Percentiles rank a stretch among this genome's conserved stretches.
These are phyloP conservation scores for Rhinoptilus africanus DNA, from an alignment of 2,113 vertebrate genomes.

Conservation along the genomic window DNA sequence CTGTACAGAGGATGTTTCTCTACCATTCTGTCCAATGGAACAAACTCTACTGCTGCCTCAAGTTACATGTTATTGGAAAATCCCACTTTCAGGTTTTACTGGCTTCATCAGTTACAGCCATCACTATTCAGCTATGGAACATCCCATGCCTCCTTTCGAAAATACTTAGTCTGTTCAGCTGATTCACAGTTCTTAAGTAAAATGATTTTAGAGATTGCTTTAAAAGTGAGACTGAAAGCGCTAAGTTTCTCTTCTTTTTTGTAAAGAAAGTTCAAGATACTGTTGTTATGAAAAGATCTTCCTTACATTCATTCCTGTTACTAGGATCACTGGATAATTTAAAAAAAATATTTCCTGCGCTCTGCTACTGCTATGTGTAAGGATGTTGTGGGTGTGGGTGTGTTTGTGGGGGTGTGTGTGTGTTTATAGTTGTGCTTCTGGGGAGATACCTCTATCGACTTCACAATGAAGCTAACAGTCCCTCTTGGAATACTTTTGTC, in stretches of 20 bases:
- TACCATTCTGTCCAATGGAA: not conserved
- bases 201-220: not conserved
- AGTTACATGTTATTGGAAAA: not conserved
- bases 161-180: not conserved
- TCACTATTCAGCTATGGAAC: not conserved
- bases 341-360: not conserved
- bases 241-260: not conserved
- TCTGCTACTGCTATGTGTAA: not conserved
- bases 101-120: not conserved
- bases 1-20: not conserved
- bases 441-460: not conserved
- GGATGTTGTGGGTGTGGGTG: not conserved
- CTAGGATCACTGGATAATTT: not conserved
- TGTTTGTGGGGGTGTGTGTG: no score
- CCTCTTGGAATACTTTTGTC: not conserved
- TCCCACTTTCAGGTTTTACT: not conserved
- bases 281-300: not conserved
- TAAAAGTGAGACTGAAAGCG: not conserved
- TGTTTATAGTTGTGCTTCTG: not conserved
- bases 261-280: not conserved
- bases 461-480: not conserved
- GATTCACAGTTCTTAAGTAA: not conserved
- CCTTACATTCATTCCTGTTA: not conserved
- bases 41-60: not conserved
- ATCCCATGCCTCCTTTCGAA: not conserved